phyloP scores from a whole-genome alignment of 2,888 invertebrate genomes.

The Oligia latruncula region DNA sequence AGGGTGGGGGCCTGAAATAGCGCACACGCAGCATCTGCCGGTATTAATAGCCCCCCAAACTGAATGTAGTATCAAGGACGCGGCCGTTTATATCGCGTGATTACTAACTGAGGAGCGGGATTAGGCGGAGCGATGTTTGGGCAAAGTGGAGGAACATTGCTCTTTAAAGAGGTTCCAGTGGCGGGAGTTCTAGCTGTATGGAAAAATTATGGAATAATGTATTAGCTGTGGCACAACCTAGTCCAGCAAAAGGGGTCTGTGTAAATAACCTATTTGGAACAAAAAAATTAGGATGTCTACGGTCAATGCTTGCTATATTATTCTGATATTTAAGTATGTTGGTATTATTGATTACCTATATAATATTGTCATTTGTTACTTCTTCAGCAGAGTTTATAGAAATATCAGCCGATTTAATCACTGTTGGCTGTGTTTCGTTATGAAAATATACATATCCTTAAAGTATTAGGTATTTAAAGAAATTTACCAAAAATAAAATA shows the following conservation, averaged over 20 bases:
- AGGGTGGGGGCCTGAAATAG: constrained; percentile 83
- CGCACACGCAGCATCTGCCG: constrained; percentile 82
- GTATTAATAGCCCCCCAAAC: constrained; percentile 86
- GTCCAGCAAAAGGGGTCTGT: too few relatives aligned
- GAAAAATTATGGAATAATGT: neutral
- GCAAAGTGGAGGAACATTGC: neutral
- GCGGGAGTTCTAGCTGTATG: neutral
- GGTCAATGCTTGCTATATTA: neutral
- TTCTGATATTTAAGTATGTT: neutral
- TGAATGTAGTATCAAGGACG: constrained; percentile 89
- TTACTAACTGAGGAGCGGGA: constrained; percentile 33
- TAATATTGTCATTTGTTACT: neutral
- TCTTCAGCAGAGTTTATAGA: neutral
- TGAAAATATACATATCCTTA: neutral
- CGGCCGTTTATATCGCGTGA: constrained; percentile 78
- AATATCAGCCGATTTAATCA: neutral
- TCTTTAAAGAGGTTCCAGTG: neutral
- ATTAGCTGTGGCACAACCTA: neutral
- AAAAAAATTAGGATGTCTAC: neutral
- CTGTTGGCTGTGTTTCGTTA: neutral
- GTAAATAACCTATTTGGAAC: neutral
- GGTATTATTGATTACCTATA: neutral
- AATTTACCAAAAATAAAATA: constrained; percentile 23
- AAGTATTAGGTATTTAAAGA: neutral
- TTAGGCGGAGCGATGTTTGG: constrained; percentile 21